Conservation (phyloP, 2,888 invertebrate genomes). For the Ligdia adustata region DNA sequence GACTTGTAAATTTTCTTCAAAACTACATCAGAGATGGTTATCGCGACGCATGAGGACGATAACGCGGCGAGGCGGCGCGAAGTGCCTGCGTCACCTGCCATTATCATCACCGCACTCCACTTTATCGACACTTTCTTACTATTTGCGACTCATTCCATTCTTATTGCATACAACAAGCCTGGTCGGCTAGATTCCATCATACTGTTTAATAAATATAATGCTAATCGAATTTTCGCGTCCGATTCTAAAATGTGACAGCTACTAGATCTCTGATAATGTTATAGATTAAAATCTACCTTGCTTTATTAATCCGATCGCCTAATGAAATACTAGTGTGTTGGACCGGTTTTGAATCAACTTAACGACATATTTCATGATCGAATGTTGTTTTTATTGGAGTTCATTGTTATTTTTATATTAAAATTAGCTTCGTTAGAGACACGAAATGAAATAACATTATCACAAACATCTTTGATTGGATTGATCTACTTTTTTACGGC, state of each 20-base stretch:
- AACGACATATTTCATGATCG: conserved; percentile 28
- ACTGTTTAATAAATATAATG: conserved; percentile 63
- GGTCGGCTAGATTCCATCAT: conserved; percentile 60
- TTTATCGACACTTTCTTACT: conserved; percentile 64
- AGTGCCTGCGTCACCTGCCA: conserved; percentile 33
- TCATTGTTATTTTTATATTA: conserved; percentile 32
- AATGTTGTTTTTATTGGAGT: conserved; percentile 31
- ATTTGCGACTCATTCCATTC: conserved; percentile 65
- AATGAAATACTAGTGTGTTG: conserved; percentile 46
- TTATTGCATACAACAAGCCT: conserved; percentile 69
- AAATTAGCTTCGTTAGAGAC: conserved; percentile 29
- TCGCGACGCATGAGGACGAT: conserved; percentile 54
- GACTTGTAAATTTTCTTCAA: conserved; percentile 71
- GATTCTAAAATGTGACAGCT: conserved; percentile 55
- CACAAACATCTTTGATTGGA: conserved; percentile 22
- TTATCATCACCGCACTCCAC: conserved; percentile 58
- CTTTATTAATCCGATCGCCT: conserved; percentile 48
- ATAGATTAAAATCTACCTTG: conserved; percentile 59
- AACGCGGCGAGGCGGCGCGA: conserved; percentile 47
- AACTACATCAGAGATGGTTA: conserved; percentile 71
- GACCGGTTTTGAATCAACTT: conserved; percentile 43
- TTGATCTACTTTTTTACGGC: conserved; percentile 15
- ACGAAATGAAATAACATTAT: conserved; percentile 13
- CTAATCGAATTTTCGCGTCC: conserved; percentile 63
- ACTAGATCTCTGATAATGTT: conserved; percentile 58